Conservation (phyloP, 2,797 vertebrate species). For the Mus caroli region DNA sequence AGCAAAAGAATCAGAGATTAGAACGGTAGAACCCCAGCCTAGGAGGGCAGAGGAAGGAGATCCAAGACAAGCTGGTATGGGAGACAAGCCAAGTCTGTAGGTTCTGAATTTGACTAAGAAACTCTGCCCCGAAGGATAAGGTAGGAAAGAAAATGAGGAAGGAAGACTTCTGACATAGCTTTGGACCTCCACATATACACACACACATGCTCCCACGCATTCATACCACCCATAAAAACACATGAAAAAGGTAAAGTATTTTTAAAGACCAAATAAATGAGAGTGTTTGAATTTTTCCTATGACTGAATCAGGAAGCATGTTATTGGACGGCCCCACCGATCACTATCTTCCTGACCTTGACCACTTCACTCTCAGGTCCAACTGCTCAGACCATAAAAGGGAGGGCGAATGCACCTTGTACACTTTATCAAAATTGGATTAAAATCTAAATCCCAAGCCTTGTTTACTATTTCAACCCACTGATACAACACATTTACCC, state of each 20-base stretch:
- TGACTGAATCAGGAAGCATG: not conserved
- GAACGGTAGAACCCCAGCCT: not conserved
- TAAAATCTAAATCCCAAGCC: constrained; percentile 26
- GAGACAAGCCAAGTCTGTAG: not conserved
- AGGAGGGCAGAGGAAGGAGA: not conserved
- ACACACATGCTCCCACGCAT: not conserved
- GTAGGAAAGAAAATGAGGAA: not conserved
- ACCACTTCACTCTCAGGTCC: not conserved
- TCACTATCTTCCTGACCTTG: not conserved
- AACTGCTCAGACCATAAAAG: not conserved
- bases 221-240: not conserved
- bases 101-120: not conserved
- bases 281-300: not conserved
- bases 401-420: not conserved
- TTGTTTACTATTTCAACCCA: not conserved
- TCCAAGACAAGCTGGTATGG: not conserved
- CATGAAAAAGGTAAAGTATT: not conserved
- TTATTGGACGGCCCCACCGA: too few relatives aligned
- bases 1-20: not conserved
- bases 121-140: not conserved
- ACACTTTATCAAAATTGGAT: not conserved
- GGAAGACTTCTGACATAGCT: not conserved
- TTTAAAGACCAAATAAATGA: not conserved
- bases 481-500: not conserved
- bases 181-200: too few relatives aligned